Evolutionary conservation across 2,113 vertebrate genomes (phyloP), one percentile per base, ranked within the genome.

Genomic region (Fregetta grallaria): DNA sequence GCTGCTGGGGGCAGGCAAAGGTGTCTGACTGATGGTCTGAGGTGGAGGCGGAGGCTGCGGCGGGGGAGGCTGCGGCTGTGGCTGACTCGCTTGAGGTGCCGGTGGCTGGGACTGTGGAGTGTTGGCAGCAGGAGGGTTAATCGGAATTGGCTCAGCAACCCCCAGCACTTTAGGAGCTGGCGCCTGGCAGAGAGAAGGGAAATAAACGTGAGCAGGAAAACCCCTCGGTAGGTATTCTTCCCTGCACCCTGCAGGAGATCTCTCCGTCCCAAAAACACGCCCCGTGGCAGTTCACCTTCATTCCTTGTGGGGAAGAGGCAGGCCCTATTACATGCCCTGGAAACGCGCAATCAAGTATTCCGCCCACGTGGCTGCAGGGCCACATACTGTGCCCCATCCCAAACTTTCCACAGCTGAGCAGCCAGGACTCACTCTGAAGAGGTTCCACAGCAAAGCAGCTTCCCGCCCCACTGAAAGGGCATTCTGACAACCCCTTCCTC

Each of bases 71-170:
- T 98, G 98, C 0, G 94, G 96, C 63, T 98, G 98, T 3, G 98
- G 52, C 22, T 98, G 98, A 72, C 95, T 97, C 17, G 95, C 97
- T 79, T 92, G 96, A 49, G 89, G 96, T 95, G 90, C 97, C 23
- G 75, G 97, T 85, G 91, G 98, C 96, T 99, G 99, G 58, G 99
- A 98, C 97, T 99, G 99, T 0, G 99, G 99, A 66, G 98, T 99
- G 89, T 97, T 98, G 45, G 97, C 98, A 34, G 98, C 98, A 6
- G 99, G 98, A 36, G 99, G 98, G 94, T 96, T 98, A 92, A 98
- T 93, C 19, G 99, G 98, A 40, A 99, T 94, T 16, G 99, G 98
- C 73, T 99, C 99, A 6, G 98, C 90, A 44, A 98, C 93, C 32
- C 97, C 98, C 38, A 98, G 96, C 88, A 98, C 97, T 97, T 99